phyloP scores from a whole-genome alignment of 2,797 vertebrate species.

The Tinamus major region DNA sequence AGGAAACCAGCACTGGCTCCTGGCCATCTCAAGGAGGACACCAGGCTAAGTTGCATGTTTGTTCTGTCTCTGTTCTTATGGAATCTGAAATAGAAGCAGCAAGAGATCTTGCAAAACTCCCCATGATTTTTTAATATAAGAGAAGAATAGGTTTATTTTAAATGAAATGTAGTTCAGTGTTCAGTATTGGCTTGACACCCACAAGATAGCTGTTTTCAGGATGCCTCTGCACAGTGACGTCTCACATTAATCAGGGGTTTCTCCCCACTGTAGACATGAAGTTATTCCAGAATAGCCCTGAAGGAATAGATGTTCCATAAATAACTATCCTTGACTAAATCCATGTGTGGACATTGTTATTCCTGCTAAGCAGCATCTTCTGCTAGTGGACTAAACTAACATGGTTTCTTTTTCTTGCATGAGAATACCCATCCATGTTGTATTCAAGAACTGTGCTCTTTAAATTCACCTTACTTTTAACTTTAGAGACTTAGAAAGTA shows the following conservation, averaged over 20 bases:
- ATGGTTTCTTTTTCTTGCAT: neutral
- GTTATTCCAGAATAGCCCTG: neutral
- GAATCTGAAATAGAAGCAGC: neutral
- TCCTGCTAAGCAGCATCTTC: neutral
- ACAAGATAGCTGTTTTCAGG: neutral
- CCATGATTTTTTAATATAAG: neutral
- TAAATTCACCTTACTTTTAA: conserved; percentile 1
- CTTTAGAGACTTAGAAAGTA: neutral
- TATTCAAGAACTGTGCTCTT: neutral
- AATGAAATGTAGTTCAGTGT: neutral
- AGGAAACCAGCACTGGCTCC: neutral
- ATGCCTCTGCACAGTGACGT: neutral
- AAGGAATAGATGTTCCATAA: conserved; percentile 23
- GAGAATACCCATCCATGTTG: neutral
- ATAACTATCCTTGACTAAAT: neutral
- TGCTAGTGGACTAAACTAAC: neutral
- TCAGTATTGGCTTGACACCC: neutral
- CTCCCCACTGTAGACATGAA: neutral
- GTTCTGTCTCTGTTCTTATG: neutral
- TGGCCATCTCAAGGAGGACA: neutral
- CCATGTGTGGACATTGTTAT: neutral
- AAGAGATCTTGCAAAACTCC: neutral
- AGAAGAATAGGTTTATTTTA: conserved; percentile 9
- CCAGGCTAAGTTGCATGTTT: neutral
- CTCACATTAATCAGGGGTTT: neutral